Percentiles rank a stretch among this genome's conserved stretches.
Evolutionary conservation across 2,888 invertebrate species (phyloP).

Genomic region (Trachelus stipa): DNA sequence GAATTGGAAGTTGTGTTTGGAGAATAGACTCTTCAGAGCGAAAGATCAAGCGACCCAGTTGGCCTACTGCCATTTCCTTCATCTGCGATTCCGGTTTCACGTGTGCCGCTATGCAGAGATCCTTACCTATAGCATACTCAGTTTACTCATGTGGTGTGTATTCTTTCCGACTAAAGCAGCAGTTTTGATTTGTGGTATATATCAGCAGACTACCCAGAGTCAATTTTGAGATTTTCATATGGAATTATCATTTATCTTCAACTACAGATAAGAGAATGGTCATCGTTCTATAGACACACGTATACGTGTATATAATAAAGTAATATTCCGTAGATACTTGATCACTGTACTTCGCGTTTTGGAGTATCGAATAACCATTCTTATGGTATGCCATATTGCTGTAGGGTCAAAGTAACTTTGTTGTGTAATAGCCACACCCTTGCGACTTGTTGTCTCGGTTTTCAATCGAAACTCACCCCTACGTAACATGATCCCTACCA

Average conservation of each 20-base stretch:
- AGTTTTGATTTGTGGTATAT: neutral
- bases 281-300: neutral
- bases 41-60: conserved; percentile 51
- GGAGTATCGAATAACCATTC: neutral
- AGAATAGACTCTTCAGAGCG: conserved; percentile 31
- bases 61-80: conserved; percentile 42
- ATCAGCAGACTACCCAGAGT: neutral
- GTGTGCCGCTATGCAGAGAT: neutral
- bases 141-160: neutral
- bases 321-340: neutral
- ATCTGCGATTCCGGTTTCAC: conserved; percentile 29
- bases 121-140: neutral
- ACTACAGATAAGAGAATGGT: neutral
- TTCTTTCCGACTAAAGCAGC: neutral
- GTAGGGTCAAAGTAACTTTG: neutral
- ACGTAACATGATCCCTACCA: neutral
- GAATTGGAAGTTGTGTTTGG: conserved; percentile 31
- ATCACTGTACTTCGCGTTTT: neutral
- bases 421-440: neutral
- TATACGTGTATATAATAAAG: neutral
- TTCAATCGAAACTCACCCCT: neutral
- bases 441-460: neutral
- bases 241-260: neutral
- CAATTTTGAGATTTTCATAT: neutral
- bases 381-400: neutral